phyloP scores from a whole-genome alignment of 2,888 invertebrate species.

The Rhamnusium bicolor region DNA sequence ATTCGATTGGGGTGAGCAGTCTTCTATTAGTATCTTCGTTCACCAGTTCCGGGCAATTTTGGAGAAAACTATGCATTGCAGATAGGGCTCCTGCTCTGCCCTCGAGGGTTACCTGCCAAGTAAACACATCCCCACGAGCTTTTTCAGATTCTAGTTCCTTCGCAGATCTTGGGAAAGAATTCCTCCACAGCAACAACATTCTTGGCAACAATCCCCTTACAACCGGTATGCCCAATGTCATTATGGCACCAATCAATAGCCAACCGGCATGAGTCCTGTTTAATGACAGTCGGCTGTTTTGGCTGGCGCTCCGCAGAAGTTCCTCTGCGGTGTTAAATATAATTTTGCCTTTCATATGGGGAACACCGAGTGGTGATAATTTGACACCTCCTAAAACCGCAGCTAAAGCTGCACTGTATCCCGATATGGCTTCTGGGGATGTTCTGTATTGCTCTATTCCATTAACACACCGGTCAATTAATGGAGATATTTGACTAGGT shows the following conservation, averaged over 20 bases:
- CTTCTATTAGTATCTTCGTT: constrained; percentile 94
- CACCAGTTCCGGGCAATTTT: constrained; percentile 91
- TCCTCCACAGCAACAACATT: constrained; percentile 96
- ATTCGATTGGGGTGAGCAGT: constrained; percentile 93
- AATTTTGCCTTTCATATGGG: constrained; percentile 97
- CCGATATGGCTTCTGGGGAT: constrained; percentile 89
- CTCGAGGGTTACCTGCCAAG: constrained; percentile 99
- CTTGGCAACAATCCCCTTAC: constrained; percentile 93
- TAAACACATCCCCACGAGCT: constrained; percentile 95
- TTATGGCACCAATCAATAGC: constrained; percentile 96
- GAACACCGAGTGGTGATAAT: constrained; percentile 93
- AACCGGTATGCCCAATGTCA: constrained; percentile 94
- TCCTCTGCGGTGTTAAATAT: constrained; percentile 99
- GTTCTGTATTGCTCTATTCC: constrained; percentile 91
- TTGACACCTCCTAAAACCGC: constrained; percentile 94
- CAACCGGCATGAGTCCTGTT: constrained; percentile 98
- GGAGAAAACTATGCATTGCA: constrained; percentile 94
- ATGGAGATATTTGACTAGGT: constrained; percentile 93
- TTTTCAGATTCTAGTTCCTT: constrained; percentile 99
- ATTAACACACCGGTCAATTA: constrained; percentile 91
- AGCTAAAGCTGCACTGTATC: constrained; percentile 95
- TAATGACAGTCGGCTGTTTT: constrained; percentile 94
- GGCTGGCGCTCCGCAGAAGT: constrained; percentile 93
- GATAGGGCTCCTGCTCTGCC: constrained; percentile 96
- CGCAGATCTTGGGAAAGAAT: constrained; percentile 96